Evolutionary conservation across 2,888 invertebrate genomes (phyloP), one percentile per base, ranked within the genome.

Genomic region (Lucinisca nassula): DNA sequence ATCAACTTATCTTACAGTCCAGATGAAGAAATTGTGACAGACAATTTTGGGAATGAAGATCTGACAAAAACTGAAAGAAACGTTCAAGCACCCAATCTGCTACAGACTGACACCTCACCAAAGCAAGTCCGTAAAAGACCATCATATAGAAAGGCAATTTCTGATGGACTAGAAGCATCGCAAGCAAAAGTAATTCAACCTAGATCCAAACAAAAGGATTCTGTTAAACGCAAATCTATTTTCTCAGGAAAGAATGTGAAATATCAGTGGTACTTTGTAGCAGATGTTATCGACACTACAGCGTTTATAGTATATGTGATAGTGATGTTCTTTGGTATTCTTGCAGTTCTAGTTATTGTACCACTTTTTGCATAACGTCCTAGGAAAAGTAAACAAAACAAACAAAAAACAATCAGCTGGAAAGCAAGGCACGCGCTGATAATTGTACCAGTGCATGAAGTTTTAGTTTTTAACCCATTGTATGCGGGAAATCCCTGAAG

Each of bases 191-290:
- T 6, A 67, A 24, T 14, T 30, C 73, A 10, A 6, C 14, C 12
- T 24, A 1, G 73, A 51, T 32, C 38, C 32, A n/a, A 30, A 55
- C 27, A 37, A 49, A 30, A 49, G 45, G 17, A 21, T 37, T 24
- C 38, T 37, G 12, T 32, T 45, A 17, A 49, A 72, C 51, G 58
- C 40, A 27, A 73, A 78, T 32, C 27, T 24, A 40, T 73, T 73
- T 72, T 73, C 37, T 27, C 73, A 35, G 37, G 73, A 80, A 80
- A 72, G 40, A 79, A 90, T 61, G 84, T 79, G 73, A 94, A 94
- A 83, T 89, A 93, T 35, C 91, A 95, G 80, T 95, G 95, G 95
- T 94, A 91, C 72, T 95, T 91, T 83, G 93, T 95, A 17, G 95
- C 95, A 8, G 94, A 95, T 75, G 94, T 94, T 6, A 90, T 95